A percentile compares a stretch with the other conserved stretches of the same genome.
These are phyloP conservation scores for Eupithecia inturbata DNA, from an alignment of 2,888 invertebrate genomes.

Conservation along the genomic window DNA sequence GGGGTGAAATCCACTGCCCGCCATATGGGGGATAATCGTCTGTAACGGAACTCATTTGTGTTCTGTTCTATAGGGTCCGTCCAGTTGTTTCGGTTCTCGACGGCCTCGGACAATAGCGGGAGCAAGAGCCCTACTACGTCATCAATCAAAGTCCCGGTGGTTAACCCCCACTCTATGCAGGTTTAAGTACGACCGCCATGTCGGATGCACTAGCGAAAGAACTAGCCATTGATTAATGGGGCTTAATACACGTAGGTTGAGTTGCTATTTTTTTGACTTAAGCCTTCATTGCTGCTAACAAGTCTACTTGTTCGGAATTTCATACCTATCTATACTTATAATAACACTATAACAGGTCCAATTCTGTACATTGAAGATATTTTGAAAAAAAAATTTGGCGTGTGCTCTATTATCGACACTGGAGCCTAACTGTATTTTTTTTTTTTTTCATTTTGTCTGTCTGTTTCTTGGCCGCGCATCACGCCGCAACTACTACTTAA, in stretches of 20 bases:
- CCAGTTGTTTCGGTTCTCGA: constrained; percentile 72
- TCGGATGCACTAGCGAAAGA: constrained; percentile 41
- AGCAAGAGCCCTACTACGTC: constrained; percentile 46
- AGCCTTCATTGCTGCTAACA: not conserved
- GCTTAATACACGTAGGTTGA: constrained; percentile 18
- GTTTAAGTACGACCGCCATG: constrained; percentile 54
- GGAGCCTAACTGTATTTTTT: too few relatives aligned
- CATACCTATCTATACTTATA: too few relatives aligned
- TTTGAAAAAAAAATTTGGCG: too few relatives aligned
- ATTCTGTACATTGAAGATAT: too few relatives aligned
- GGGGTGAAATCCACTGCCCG: constrained; percentile 41
- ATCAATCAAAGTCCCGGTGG: constrained; percentile 48
- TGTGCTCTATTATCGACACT: too few relatives aligned
- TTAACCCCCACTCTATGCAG: constrained; percentile 58
- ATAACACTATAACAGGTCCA: too few relatives aligned
- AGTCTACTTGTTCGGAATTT: not conserved
- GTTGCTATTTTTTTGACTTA: constrained; percentile 7
- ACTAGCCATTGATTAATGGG: constrained; percentile 35
- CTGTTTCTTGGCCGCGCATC: too few relatives aligned
- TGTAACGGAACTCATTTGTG: constrained; percentile 46
- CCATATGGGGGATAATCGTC: constrained; percentile 44
- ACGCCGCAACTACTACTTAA: too few relatives aligned
- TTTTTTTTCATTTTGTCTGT: too few relatives aligned
- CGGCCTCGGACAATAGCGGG: constrained; percentile 71
- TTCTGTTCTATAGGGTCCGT: constrained; percentile 49